Base-by-base conservation (phyloP, 2,113 vertebrate genomes). In the Varanus komodoensis region DNA sequence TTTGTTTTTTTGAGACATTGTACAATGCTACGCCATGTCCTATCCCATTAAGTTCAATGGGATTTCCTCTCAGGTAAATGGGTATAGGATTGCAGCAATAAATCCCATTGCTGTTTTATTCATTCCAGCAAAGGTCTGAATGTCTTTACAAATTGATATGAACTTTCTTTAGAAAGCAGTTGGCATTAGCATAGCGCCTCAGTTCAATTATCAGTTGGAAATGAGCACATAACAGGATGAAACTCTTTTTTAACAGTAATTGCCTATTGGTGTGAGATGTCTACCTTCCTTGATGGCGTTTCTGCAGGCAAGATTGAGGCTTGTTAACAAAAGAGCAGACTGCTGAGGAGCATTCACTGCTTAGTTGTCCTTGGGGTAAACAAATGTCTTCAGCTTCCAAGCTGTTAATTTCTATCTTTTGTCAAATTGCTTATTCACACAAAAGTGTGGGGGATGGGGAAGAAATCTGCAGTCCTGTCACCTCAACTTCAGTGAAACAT, bases 251-350 rank as follows among this genome's bases (percentile, higher is more conserved):
- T 19, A 21, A 64, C 61, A 64, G 54, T 64, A 78, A 68, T 80
- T 90, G 57, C 15, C 84, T 89, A 92, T 89, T 88, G 85, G 38
- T 91, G 87, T 15, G 68, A 85, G 90, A 93, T 89, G 54, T 84
- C 9, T 73, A 32, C 90, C 68, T 61, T 57, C 81, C 81, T 79
- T 87, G 82, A 64, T 83, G 94, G 92, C 52, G 6, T 87, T 92
- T 92, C 38, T 94, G 89, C 90, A 77, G 91, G 91, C 82, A 92
- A 87, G 91, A 93, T 82, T 89, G 87, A 3, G 90, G 8, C 12
- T 67, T 92, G 94, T 93, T 93, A 80, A 89, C 89, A 92, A 89
- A 94, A 86, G 82, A 14, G 90, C 74, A 95, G 91, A 90, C 54
- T 94, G 93, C 92, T 74, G 44, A 57, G 50, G 48, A 87, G 79